These are phyloP conservation scores for Venturia canescens DNA, from an alignment of 1,140 invertebrate genomes.

Conservation along the genomic window DNA sequence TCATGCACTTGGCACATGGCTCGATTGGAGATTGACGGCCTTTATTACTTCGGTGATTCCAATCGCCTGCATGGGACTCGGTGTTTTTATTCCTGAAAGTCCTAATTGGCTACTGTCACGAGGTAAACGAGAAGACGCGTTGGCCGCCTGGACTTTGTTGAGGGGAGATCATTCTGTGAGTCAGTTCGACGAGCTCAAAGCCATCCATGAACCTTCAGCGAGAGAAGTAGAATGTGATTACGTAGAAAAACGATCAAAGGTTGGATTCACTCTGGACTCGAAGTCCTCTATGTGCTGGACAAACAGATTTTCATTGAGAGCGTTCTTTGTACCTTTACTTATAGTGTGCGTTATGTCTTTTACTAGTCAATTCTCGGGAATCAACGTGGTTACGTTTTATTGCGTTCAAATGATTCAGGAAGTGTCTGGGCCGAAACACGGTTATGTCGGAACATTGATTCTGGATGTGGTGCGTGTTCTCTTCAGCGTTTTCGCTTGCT, in stretches of 20 bases:
- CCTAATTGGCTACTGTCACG: constrained; percentile 83
- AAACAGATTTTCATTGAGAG: constrained; percentile 19
- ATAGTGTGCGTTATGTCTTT: constrained; percentile 81
- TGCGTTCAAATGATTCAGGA: constrained; percentile 81
- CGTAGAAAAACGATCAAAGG: background rate
- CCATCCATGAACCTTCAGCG: constrained; percentile 14
- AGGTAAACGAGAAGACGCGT: constrained; percentile 75
- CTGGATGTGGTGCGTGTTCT: constrained; percentile 83
- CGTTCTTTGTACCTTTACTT: constrained; percentile 79
- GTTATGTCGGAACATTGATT: constrained; percentile 80
- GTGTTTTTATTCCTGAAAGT: constrained; percentile 82
- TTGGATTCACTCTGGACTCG: background rate
- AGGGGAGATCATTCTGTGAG: constrained; percentile 49
- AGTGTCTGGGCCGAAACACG: constrained; percentile 77
- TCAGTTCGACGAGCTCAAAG: constrained; percentile 56
- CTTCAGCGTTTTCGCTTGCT: constrained; percentile 79
- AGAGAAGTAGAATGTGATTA: constrained; percentile 9
- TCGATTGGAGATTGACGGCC: constrained; percentile 79
- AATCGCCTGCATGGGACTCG: constrained; percentile 72
- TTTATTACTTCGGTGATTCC: constrained; percentile 77
- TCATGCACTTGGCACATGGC: constrained; percentile 80
- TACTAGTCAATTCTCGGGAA: constrained; percentile 80
- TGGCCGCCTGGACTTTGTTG: constrained; percentile 71
- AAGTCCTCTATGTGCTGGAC: background rate
- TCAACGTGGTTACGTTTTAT: constrained; percentile 86